Percentiles rank a stretch among this genome's conserved stretches.
Evolutionary conservation across 2,797 vertebrate species (phyloP).

Genomic region (Notolepis coatsorum): DNA sequence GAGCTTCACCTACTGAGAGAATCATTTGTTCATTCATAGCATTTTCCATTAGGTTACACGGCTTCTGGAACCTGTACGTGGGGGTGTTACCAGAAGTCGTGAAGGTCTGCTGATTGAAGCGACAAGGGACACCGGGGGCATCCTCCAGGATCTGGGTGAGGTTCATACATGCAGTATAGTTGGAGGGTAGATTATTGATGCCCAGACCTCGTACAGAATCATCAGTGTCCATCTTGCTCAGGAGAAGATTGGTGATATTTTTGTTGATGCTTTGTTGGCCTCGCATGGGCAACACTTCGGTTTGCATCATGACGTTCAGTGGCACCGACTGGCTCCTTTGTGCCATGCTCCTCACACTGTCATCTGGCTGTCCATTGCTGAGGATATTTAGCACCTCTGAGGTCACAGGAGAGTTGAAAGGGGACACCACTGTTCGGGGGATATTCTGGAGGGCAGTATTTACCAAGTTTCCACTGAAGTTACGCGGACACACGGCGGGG

Average conservation of each 20-base stretch:
- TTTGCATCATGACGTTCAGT: constrained; percentile 98
- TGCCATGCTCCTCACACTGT: constrained; percentile 88
- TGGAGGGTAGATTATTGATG: constrained; percentile 91
- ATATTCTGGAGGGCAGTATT: constrained; percentile 81
- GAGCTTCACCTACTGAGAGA: constrained; percentile 86
- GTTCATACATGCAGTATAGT: constrained; percentile 98
- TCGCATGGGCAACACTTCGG: constrained; percentile 85
- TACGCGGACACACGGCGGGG: constrained; percentile 95
- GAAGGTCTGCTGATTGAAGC: constrained; percentile 86
- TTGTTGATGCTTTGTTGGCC: constrained; percentile 86
- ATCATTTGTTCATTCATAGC: constrained; percentile 86
- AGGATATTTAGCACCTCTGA: constrained; percentile 91
- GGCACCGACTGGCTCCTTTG: constrained; percentile 98
- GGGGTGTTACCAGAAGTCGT: constrained; percentile 84
- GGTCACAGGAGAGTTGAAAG: constrained; percentile 89
- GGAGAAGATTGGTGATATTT: constrained; percentile 91
- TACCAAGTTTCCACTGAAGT: constrained; percentile 86
- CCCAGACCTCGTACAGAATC: constrained; percentile 90
- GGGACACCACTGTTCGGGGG: constrained; percentile 84
- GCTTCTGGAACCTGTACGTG: constrained; percentile 89
- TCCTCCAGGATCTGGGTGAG: constrained; percentile 98
- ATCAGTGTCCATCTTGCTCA: constrained; percentile 93
- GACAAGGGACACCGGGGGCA: constrained; percentile 79
- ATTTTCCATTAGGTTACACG: constrained; percentile 92
- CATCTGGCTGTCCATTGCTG: constrained; percentile 82